phyloP scores from a whole-genome alignment of 2,888 invertebrate genomes.

The Entomobrya multifasciata region DNA sequence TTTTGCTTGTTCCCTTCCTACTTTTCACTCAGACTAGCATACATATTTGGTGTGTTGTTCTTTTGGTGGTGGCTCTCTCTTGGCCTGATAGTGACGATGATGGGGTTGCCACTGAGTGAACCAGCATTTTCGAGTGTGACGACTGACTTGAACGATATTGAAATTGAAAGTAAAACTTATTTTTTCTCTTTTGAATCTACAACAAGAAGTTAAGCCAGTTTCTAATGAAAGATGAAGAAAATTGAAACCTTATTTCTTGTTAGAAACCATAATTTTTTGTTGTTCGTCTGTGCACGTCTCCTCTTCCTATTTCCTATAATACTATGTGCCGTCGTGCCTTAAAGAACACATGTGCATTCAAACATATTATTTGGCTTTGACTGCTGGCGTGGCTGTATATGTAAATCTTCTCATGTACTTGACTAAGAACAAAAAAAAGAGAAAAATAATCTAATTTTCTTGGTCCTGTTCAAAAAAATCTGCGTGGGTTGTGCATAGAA shows the following conservation, averaged over 20 bases:
- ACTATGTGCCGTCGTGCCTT: background rate
- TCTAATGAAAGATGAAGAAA: slow-evolving; percentile 34
- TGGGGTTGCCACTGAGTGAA: slow-evolving; percentile 42
- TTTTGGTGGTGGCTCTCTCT: background rate
- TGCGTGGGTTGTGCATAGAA: slow-evolving; percentile 71
- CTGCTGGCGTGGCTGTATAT: background rate
- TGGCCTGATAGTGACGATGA: too few relatives aligned
- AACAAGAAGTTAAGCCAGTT: slow-evolving; percentile 13
- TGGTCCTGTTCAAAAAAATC: slow-evolving; percentile 68
- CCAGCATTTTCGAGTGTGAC: slow-evolving; percentile 29
- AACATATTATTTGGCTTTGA: background rate
- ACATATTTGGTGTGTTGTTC: background rate
- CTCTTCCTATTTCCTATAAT: background rate
- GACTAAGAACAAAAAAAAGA: slow-evolving; percentile 62
- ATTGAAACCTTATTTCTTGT: slow-evolving; percentile 46
- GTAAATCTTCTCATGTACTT: slow-evolving; percentile 12
- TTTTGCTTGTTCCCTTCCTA: background rate
- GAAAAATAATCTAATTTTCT: slow-evolving; percentile 71
- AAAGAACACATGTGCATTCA: background rate
- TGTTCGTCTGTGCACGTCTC: background rate
- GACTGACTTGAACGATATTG: slow-evolving; percentile 32
- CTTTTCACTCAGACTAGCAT: background rate
- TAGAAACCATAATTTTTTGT: slow-evolving; percentile 4
- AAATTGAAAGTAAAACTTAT: slow-evolving; percentile 26
- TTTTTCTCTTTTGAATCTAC: background rate